Evolutionary conservation across 1,140 invertebrate species (phyloP), one percentile per base, ranked within the genome.

Genomic region (Hermetia illucens): DNA sequence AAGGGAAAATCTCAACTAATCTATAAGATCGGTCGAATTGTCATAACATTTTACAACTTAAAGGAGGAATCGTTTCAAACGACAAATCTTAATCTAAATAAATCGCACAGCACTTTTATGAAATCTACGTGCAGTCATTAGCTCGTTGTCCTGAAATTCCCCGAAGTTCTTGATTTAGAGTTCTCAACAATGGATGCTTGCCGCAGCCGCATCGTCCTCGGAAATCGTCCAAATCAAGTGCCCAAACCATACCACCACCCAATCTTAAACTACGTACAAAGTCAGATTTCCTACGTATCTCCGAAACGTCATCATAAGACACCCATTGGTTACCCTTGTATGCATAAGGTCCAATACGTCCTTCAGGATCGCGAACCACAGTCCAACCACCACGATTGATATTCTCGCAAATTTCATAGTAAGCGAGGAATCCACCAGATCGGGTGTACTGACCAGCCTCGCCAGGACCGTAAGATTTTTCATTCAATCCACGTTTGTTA

Each of bases 161-260:
- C 22, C 66, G 48, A 1, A 77, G 49, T 40, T 71, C 72, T 34
- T 66, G 61, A 36, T 71, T 68, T 13, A 77, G 49, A 1, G 71
- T 71, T n/a, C 65, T 57, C 4, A 75, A 52, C 3, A 75, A 47
- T 0, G 71, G 70, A 49, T 63, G 55, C 29, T 62, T 55, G 34
- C 74, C 74, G 51, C 77, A 81, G 3, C 68, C 68, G 49, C 79
- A 83, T 6, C 51, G 53, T 35, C 72, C 73, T 21, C 65, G 63
- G 63, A 82, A 84, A 51, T 88, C 83, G 47, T 87, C 84, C 39
- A 84, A 57, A 52, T 68, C 66, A 12, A 86, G 55, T 0, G 83
- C 79, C 82, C 82, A 88, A 15, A 86, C 67, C 69, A 84, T 85
- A 2, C 75, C 79, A 3, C 84, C 84, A 1, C 79, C 79, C 3